Percentiles rank a stretch among this genome's conserved stretches.
Conservation (phyloP, 2,888 invertebrate genomes). For the Ecliptopera silaceata region DNA sequence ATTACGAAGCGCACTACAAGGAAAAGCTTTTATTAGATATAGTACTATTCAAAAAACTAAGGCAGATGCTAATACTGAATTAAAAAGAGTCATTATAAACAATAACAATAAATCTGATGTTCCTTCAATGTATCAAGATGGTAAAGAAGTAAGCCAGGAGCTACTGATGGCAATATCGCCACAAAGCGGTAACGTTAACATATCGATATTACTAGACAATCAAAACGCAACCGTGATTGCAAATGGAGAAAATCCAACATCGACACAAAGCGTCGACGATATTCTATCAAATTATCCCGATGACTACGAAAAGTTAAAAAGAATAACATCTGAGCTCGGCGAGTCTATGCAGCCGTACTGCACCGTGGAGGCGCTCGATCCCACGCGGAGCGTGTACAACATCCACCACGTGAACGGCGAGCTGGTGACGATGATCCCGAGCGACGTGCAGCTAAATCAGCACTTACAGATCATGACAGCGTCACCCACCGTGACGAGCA, state of each 20-base stretch:
- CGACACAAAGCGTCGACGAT: conserved; percentile 87
- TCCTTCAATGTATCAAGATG: conserved; percentile 83
- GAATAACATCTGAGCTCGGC: conserved; percentile 92
- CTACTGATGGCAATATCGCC: conserved; percentile 72
- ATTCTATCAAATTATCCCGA: conserved; percentile 87
- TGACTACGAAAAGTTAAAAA: conserved; percentile 92
- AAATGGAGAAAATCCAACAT: conserved; percentile 80
- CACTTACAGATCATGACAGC: conserved; percentile 83
- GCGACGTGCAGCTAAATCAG: conserved; percentile 72
- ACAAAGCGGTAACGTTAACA: conserved; percentile 69
- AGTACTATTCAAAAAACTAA: conserved; percentile 81
- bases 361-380: conserved; percentile 80
- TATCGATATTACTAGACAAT: conserved; percentile 77
- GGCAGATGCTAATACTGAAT: conserved; percentile 65
- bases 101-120: conserved; percentile 77
- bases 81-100: conserved; percentile 70
- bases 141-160: conserved; percentile 64
- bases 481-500: conserved; percentile 84
- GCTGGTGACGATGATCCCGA: conserved; percentile 77
- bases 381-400: conserved; percentile 80
- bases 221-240: conserved; percentile 68
- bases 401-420: conserved; percentile 77
- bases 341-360: conserved; percentile 89
- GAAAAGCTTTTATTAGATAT: conserved; percentile 86
- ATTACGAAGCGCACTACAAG: conserved; percentile 91